phyloP scores from a whole-genome alignment of 2,797 vertebrate species.

The Myotis planiceps region DNA sequence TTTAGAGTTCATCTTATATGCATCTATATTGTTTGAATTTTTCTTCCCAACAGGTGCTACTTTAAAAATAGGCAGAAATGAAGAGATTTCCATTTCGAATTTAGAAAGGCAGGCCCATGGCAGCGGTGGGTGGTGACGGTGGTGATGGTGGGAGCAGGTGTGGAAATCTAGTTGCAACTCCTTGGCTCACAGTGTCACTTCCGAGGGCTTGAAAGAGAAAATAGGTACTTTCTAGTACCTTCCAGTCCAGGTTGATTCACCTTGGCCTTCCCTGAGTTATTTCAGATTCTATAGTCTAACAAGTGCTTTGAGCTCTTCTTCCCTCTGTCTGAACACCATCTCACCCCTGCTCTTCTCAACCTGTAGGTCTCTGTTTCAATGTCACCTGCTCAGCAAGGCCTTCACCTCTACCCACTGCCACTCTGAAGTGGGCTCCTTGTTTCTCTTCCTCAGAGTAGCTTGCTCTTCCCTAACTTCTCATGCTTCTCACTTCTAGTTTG shows the following conservation, averaged over 20 bases:
- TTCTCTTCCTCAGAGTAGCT: background rate
- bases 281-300: background rate
- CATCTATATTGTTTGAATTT: background rate
- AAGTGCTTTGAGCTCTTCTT: background rate
- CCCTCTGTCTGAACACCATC: background rate
- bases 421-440: background rate
- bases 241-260: background rate
- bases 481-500: background rate
- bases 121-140: background rate
- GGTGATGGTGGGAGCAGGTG: background rate
- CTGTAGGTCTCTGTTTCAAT: background rate
- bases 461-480: background rate
- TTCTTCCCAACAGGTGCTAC: background rate
- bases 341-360: background rate
- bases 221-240: background rate
- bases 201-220: conserved; percentile 4
- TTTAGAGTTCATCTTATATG: background rate
- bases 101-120: background rate
- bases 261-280: background rate
- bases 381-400: background rate
- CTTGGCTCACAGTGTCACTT: background rate
- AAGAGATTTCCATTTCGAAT: background rate
- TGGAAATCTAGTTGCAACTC: background rate
- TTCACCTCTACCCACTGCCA: background rate
- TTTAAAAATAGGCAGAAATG: background rate